Evolutionary conservation across 2,113 vertebrate species (phyloP).

Genomic region (Xiphophorus maculatus): DNA sequence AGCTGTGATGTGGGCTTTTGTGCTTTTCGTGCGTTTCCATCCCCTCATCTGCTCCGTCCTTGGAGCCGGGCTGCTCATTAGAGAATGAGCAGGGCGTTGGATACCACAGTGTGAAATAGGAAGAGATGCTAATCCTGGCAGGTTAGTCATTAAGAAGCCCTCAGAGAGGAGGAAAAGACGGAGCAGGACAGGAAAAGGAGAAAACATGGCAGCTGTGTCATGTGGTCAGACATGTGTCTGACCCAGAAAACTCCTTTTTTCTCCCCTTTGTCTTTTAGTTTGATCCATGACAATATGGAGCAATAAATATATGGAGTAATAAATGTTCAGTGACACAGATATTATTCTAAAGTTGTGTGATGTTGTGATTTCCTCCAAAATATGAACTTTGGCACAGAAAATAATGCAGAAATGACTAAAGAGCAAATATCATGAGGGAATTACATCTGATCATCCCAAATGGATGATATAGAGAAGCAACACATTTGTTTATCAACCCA

Average conservation of each 20-base stretch:
- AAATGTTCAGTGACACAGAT: slow-evolving; percentile 22
- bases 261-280: neutral
- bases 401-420: neutral
- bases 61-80: slow-evolving; percentile 67
- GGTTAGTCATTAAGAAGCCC: slow-evolving; percentile 73
- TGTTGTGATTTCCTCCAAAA: neutral
- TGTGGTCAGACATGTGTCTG: slow-evolving; percentile 47
- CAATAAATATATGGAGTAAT: slow-evolving; percentile 11
- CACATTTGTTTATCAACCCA: neutral
- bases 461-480: neutral
- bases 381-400: neutral
- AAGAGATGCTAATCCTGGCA: slow-evolving; percentile 74
- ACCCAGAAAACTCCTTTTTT: slow-evolving; percentile 32
- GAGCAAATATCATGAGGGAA: neutral
- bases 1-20: slow-evolving; percentile 36
- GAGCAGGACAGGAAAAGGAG: slow-evolving; percentile 16
- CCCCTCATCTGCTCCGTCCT: slow-evolving; percentile 64
- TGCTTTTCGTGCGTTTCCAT: slow-evolving; percentile 61
- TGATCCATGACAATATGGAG: slow-evolving; percentile 11
- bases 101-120: slow-evolving; percentile 64
- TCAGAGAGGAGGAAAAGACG: slow-evolving; percentile 54
- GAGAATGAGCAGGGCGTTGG: slow-evolving; percentile 61
- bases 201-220: slow-evolving; percentile 31
- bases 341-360: neutral
- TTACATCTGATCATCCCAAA: neutral